phyloP scores from a whole-genome alignment of 37 sponge, comb jelly and placozoan genomes.

The Ianthella basta region DNA sequence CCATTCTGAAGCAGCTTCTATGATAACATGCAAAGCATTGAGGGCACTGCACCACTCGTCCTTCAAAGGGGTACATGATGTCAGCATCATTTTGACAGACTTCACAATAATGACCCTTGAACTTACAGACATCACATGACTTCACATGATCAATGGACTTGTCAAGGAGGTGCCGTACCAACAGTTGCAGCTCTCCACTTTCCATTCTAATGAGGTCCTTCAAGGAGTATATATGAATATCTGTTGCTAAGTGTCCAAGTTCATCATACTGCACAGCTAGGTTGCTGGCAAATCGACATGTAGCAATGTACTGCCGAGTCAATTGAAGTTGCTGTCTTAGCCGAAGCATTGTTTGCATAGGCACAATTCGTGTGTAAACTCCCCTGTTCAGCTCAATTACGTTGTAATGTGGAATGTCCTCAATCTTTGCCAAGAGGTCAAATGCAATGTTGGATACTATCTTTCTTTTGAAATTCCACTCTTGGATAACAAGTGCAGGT shows the following conservation, averaged over 20 bases:
- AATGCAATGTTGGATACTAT: conserved; percentile 87
- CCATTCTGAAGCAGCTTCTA: conserved; percentile 20
- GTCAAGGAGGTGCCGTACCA: not conserved
- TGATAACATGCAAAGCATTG: conserved; percentile 43
- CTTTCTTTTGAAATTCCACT: conserved; percentile 93
- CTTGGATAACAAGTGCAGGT: conserved; percentile 83
- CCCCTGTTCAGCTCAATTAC: conserved; percentile 28
- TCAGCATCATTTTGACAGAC: conserved; percentile 79
- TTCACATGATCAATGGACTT: conserved; percentile 4
- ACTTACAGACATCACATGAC: conserved; percentile 65
- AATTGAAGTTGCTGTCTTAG: conserved; percentile 31
- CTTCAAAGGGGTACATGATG: conserved; percentile 94
- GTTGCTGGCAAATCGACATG: conserved; percentile 41
- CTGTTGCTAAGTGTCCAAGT: conserved; percentile 66
- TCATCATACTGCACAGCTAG: conserved; percentile 50
- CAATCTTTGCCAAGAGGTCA: conserved; percentile 71
- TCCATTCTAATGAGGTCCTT: conserved; percentile 70
- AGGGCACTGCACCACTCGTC: conserved; percentile 70
- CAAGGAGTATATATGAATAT: conserved; percentile 71
- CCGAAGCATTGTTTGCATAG: conserved; percentile 39
- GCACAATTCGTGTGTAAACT: conserved; percentile 40
- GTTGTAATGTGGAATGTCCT: conserved; percentile 72
- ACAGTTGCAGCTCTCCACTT: not conserved
- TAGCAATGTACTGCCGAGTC: conserved; percentile 63
- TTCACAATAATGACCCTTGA: conserved; percentile 95